These are phyloP conservation scores for Trachelipus rathkii DNA, from an alignment of 1,140 invertebrate species.

Conservation along the genomic window DNA sequence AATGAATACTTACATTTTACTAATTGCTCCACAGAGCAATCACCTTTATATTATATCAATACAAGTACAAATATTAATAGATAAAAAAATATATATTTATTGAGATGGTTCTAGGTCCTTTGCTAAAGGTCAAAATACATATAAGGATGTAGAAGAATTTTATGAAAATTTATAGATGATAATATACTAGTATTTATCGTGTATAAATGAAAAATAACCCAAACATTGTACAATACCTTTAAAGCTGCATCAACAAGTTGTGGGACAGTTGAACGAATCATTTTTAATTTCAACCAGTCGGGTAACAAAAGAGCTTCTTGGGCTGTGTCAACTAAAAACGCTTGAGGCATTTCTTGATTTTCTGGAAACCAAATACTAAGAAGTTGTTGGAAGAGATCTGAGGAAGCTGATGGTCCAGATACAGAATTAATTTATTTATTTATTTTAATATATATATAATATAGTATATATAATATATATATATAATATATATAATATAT, in stretches of 20 bases:
- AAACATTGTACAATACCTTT: constrained; percentile 48
- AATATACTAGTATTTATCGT: too few species aligned
- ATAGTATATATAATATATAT: too few species aligned
- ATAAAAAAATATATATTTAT: too few species aligned
- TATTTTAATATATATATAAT: too few species aligned
- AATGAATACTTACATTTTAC: too few species aligned
- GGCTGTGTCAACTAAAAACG: constrained; percentile 74
- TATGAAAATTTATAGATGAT: too few species aligned
- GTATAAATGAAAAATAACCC: too few species aligned
- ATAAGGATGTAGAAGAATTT: constrained; percentile 62
- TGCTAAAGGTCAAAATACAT: constrained; percentile 47
- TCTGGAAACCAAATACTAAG: constrained; percentile 64
- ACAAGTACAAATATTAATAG: too few species aligned
- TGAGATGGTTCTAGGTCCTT: constrained; percentile 77
- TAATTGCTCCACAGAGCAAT: too few species aligned
- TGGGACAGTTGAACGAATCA: constrained; percentile 82
- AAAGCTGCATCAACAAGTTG: constrained; percentile 79
- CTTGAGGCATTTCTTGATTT: constrained; percentile 60
- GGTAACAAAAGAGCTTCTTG: constrained; percentile 82
- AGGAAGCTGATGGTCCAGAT: constrained; percentile 61
- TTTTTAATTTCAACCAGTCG: constrained; percentile 89
- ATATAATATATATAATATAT: too few species aligned
- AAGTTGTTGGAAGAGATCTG: constrained; percentile 58
- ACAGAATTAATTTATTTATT: too few species aligned
- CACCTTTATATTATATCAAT: too few species aligned